These are phyloP conservation scores for Dendrolimus pini DNA, from an alignment of 2,888 invertebrate species.

Conservation along the genomic window DNA sequence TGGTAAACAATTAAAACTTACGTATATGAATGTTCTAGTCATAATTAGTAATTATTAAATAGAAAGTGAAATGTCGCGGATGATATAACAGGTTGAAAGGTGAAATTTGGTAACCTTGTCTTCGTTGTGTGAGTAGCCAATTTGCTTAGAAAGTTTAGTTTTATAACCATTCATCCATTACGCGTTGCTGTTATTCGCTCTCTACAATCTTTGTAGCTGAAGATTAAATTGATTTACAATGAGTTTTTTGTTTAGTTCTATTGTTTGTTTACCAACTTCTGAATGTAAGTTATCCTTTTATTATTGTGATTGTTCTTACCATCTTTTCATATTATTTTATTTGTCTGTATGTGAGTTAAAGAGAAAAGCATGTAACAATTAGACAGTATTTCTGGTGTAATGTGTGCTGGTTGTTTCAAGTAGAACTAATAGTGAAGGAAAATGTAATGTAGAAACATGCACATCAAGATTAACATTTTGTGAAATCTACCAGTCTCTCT, in stretches of 20 bases:
- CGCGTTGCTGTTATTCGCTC: conserved; percentile 6
- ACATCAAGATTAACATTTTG: too few species aligned
- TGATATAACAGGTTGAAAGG: conserved; percentile 65
- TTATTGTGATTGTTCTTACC: neutral
- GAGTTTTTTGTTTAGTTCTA: conserved; percentile 43
- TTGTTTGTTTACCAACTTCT: conserved; percentile 47
- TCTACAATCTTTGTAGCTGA: conserved; percentile 10
- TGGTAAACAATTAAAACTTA: neutral
- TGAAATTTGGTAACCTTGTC: conserved; percentile 55
- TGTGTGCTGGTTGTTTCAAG: too few species aligned
- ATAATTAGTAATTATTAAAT: conserved; percentile 10
- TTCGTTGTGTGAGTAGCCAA: conserved; percentile 17
- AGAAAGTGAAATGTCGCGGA: conserved; percentile 51
- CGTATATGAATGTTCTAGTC: neutral
- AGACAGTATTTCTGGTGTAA: too few species aligned
- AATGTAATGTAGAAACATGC: too few species aligned
- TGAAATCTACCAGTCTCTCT: too few species aligned
- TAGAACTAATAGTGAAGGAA: too few species aligned
- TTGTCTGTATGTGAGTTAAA: too few species aligned
- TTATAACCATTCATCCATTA: conserved; percentile 5
- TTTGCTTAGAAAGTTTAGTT: conserved; percentile 39
- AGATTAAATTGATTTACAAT: conserved; percentile 20
- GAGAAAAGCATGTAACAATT: too few species aligned
- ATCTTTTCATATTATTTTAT: too few species aligned
- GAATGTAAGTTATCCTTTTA: conserved; percentile 38